Conservation (phyloP, 2,888 invertebrate genomes). For the Cosmopolites sordidus region DNA sequence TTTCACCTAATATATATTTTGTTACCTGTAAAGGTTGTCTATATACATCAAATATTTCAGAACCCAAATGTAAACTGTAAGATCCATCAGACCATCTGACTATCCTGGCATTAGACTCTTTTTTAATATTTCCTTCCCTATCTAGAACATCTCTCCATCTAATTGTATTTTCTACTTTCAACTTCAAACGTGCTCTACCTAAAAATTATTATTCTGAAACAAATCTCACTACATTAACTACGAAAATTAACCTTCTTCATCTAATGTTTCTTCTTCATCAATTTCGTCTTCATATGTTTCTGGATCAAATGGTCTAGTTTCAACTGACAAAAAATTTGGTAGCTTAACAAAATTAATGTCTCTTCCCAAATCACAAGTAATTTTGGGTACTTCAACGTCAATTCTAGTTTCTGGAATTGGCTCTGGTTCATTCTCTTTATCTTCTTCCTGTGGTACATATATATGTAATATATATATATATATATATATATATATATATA, state of each 20-base stretch:
- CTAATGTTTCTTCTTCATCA: constrained; percentile 95
- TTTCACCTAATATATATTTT: constrained; percentile 12
- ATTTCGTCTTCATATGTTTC: constrained; percentile 97
- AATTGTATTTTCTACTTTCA: constrained; percentile 96
- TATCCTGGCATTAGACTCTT: constrained; percentile 92
- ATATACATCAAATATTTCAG: constrained; percentile 97
- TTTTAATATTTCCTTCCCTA: constrained; percentile 72
- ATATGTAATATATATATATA: background rate
- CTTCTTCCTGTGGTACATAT: constrained; percentile 51
- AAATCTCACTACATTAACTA: background rate
- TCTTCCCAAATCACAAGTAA: constrained; percentile 85
- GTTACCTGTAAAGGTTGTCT: constrained; percentile 79
- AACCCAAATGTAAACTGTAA: constrained; percentile 92
- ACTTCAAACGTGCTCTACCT: constrained; percentile 73
- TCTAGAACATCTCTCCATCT: constrained; percentile 87
- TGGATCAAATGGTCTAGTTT: constrained; percentile 92
- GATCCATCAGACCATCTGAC: constrained; percentile 98
- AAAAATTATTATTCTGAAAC: background rate
- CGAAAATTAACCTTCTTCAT: constrained; percentile 77
- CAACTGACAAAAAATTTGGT: constrained; percentile 97
- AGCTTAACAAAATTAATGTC: constrained; percentile 94
- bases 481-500: constrained; percentile 7
- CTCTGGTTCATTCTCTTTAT: constrained; percentile 71
- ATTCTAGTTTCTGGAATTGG: constrained; percentile 89
- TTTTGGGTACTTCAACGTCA: constrained; percentile 95